Evolutionary conservation across 2,888 invertebrate species (phyloP), one percentile per base, ranked within the genome.

Genomic region (Pantelozetes paolii): DNA sequence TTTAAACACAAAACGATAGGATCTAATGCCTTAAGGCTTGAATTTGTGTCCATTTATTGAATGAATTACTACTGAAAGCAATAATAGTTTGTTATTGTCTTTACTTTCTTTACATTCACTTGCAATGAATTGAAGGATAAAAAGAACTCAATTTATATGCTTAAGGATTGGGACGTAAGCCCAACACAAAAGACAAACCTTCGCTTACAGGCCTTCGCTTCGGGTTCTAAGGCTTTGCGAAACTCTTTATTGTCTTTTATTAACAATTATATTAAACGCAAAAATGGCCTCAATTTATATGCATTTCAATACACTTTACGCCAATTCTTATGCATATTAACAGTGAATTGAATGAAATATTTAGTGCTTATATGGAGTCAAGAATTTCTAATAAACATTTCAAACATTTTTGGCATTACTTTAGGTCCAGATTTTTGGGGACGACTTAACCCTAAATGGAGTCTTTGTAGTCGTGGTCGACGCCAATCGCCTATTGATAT

Each of bases 341-440:
- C 59, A 15, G 2, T 30, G n/a, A 59, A 28, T 59, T 13, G n/a
- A n/a, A 20, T 20, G 50, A 50, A 50, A 50, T 50, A 20, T n/a
- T 50, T 50, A 5, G 50, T n/a, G 20, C n/a, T 50, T 30, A 57
- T 64, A 32, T 64, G n/a, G 11, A 1, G 11, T 11, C 64, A 64
- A 40, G 64, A 64, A 64, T 64, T 64, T 64, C 64, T 64, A 64
- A 64, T 64, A 64, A 64, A 64, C 64, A 64, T 64, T 64, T 64
- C 64, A 36, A 32, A 64, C 64, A 64, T 64, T n/a, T 64, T 64
- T 64, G 3, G 36, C 67, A 67, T 67, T 67, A 32, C 26, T 67
- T 67, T 40, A 94, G 97, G 98, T 83, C 96, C 97, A 75, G 92
- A 92, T 76, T 96, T 95, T 84, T 98, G 97, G 97, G 97, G 97